Evolutionary conservation across 2,113 vertebrate genomes (phyloP).

Genomic region (Collichthys lucidus): DNA sequence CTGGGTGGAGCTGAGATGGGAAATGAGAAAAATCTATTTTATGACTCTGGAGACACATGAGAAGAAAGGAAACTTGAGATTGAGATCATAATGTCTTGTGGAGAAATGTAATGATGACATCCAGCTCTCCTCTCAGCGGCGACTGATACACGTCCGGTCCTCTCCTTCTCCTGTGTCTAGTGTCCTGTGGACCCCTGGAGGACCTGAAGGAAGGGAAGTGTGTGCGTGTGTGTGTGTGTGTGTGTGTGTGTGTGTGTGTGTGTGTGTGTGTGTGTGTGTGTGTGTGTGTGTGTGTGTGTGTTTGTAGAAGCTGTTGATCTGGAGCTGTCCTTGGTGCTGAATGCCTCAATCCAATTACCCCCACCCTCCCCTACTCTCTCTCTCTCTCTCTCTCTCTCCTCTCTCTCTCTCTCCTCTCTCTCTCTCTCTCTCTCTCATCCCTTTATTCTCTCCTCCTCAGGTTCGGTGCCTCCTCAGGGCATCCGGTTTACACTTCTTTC

Average conservation of each 20-base stretch:
- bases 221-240: too few species aligned
- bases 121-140: background rate
- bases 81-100: too few species aligned
- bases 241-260: too few species aligned
- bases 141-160: background rate
- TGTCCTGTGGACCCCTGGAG: too few species aligned
- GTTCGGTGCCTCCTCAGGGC: background rate
- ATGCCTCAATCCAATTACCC: slow-evolving; percentile 78
- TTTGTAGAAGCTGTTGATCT: slow-evolving; percentile 47
- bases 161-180: too few species aligned
- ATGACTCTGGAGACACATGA: too few species aligned
- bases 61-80: too few species aligned
- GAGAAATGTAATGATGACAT: background rate
- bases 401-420: background rate
- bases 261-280: too few species aligned
- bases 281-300: too few species aligned
- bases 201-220: too few species aligned
- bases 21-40: too few species aligned
- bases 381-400: background rate
- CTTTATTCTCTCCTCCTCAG: slow-evolving; percentile 20
- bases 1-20: too few species aligned
- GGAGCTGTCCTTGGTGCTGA: slow-evolving; percentile 83
- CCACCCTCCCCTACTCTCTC: background rate
- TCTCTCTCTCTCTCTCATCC: background rate
- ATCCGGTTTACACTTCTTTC: background rate